A percentile compares a stretch with the other conserved stretches of the same genome.
phyloP scores from a whole-genome alignment of 2,797 vertebrate genomes.

The Vultur gryphus region DNA sequence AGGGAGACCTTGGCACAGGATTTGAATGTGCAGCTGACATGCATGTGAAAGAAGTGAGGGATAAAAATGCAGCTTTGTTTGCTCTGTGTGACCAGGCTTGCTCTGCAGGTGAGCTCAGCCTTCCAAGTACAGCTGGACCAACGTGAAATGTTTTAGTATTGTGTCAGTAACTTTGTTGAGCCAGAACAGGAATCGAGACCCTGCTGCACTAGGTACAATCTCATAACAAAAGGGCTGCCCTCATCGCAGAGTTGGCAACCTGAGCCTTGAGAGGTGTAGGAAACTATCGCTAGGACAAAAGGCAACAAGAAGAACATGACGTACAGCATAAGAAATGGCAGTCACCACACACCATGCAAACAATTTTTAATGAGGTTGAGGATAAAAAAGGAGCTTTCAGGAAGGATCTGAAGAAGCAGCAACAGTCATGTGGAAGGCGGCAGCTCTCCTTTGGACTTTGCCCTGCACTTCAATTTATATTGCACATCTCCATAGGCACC shows the following conservation, averaged over 20 bases:
- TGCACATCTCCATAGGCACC: background rate
- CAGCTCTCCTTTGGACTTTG: background rate
- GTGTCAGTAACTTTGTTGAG: background rate
- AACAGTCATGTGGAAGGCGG: accelerated
- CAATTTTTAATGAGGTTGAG: background rate
- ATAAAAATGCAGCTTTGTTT: background rate
- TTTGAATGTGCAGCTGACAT: background rate
- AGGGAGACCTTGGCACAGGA: background rate
- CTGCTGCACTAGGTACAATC: background rate
- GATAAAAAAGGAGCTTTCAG: background rate
- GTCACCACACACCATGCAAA: background rate
- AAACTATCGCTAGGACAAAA: background rate
- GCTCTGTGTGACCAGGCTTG: background rate
- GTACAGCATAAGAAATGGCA: background rate
- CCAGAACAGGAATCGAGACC: background rate
- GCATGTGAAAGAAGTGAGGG: background rate
- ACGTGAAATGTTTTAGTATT: background rate
- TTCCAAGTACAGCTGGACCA: background rate
- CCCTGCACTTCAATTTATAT: background rate
- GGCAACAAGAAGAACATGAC: background rate
- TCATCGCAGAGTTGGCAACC: background rate
- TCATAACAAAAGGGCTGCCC: background rate
- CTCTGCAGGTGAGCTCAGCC: background rate
- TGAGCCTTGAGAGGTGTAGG: background rate
- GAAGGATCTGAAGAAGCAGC: background rate